Conservation (phyloP, 2,113 vertebrate genomes). For the Forbesichthys agassizii region DNA sequence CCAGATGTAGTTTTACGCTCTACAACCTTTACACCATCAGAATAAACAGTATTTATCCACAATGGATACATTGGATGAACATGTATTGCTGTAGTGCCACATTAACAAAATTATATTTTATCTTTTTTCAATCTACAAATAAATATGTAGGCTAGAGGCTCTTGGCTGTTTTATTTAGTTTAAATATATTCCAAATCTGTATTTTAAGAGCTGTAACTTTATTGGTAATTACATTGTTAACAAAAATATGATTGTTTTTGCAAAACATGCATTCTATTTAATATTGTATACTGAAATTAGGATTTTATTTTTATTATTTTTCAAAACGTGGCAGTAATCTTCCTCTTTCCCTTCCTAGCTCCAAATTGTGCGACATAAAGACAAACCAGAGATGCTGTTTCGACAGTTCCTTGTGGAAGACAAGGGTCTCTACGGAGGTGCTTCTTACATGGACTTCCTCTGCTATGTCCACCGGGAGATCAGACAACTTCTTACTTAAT, state of each 20-base stretch:
- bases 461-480: constrained; percentile 91
- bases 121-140: too few species aligned
- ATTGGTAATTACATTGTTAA: too few species aligned
- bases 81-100: neutral
- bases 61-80: neutral
- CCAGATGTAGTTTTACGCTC: neutral
- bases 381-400: constrained; percentile 87
- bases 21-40: neutral
- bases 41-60: neutral
- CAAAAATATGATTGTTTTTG: too few species aligned
- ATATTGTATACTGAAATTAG: too few species aligned
- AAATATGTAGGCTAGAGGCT: too few species aligned
- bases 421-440: constrained; percentile 86
- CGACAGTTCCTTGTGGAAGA: constrained; percentile 93
- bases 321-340: neutral
- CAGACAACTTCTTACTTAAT: constrained; percentile 89
- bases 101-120: neutral
- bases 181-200: too few species aligned
- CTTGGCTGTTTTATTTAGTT: too few species aligned
- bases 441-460: constrained; percentile 93
- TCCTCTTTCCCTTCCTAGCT: constrained; percentile 74
- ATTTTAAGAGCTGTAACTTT: too few species aligned
- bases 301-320: neutral
- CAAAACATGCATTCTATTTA: too few species aligned
- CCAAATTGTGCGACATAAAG: constrained; percentile 85